Percentiles rank a stretch among this genome's conserved stretches.
Conservation (phyloP, 2,888 invertebrate species). For the Drosophila antonietae region DNA sequence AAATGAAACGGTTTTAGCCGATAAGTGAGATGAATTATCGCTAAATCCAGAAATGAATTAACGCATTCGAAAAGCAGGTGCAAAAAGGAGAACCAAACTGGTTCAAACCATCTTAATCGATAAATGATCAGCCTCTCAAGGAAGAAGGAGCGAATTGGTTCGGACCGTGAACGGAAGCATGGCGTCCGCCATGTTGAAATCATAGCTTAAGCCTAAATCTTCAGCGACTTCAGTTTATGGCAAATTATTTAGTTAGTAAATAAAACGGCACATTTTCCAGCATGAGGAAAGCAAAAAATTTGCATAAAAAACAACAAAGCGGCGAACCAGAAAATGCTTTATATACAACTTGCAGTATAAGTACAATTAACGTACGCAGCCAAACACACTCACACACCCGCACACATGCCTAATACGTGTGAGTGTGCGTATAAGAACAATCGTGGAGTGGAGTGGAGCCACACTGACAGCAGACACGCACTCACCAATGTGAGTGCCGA, state of each 20-base stretch:
- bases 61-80: not conserved
- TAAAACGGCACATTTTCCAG: conserved; percentile 55
- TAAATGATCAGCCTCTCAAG: not conserved
- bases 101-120: not conserved
- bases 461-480: conserved; percentile 48
- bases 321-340: conserved; percentile 58
- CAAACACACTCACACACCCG: not conserved
- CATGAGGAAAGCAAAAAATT: conserved; percentile 43
- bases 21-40: conserved; percentile 3
- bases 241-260: conserved; percentile 28
- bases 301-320: conserved; percentile 49
- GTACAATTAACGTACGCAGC: conserved; percentile 61
- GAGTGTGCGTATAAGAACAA: conserved; percentile 15
- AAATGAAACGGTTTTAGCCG: not conserved
- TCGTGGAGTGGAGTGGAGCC: conserved; percentile 24
- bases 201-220: conserved; percentile 9
- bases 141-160: conserved; percentile 1
- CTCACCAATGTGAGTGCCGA: conserved; percentile 23
- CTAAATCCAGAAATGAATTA: not conserved
- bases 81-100: not conserved
- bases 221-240: conserved; percentile 8
- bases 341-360: conserved; percentile 42
- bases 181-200: not conserved
- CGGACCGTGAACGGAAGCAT: not conserved
- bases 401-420: not conserved